Conservation (phyloP, 1,140 invertebrate species). For the Nixonia krombeini region DNA sequence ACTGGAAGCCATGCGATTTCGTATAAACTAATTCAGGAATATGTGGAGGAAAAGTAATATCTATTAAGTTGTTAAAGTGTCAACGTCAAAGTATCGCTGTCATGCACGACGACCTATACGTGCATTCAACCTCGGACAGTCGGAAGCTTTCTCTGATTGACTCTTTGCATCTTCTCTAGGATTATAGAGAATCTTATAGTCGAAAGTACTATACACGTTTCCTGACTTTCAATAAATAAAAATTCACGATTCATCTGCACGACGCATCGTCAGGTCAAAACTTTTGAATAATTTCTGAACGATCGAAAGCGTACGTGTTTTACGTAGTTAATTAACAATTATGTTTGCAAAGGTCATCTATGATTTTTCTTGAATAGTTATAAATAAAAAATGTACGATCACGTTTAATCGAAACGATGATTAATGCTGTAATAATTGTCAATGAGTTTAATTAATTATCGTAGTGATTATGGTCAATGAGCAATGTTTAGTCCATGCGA, state of each 20-base stretch:
- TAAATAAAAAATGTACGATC: too few relatives aligned
- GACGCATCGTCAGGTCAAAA: constrained; percentile 3
- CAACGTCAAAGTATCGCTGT: constrained; percentile 15
- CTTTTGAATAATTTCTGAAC: too few relatives aligned
- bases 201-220: constrained; percentile 34
- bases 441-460: too few relatives aligned
- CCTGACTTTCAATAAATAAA: constrained; percentile 39
- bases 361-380: too few relatives aligned
- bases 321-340: too few relatives aligned
- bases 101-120: constrained; percentile 15
- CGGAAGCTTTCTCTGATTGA: constrained; percentile 40
- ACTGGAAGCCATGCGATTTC: too few relatives aligned
- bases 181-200: constrained; percentile 29
- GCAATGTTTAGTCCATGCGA: too few relatives aligned
- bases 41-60: constrained; percentile 9
- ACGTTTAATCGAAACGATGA: too few relatives aligned
- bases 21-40: not conserved
- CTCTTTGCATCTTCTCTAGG: constrained; percentile 6
- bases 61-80: constrained; percentile 5
- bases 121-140: constrained; percentile 21
- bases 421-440: too few relatives aligned
- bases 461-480: too few relatives aligned
- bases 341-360: too few relatives aligned
- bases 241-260: constrained; percentile 10
- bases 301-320: too few relatives aligned